These are phyloP conservation scores for Rhabdophis nuchalis DNA, from an alignment of 2,797 vertebrate species.

Conservation along the genomic window DNA sequence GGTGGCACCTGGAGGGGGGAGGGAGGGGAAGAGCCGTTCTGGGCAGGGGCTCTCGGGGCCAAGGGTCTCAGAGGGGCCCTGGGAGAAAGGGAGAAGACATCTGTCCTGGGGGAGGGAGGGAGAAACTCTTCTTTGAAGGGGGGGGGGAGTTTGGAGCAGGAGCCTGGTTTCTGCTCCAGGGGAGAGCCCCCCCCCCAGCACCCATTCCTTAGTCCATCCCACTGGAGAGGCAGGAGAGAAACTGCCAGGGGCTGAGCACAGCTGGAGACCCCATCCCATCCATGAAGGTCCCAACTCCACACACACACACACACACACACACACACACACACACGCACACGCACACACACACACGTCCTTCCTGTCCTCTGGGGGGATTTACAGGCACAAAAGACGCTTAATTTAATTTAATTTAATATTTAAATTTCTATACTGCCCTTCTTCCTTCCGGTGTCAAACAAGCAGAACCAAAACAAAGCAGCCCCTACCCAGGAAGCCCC, in stretches of 20 bases:
- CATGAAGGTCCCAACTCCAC: not conserved
- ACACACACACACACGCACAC: too few relatives aligned
- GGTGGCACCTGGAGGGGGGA: not conserved
- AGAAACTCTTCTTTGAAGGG: not conserved
- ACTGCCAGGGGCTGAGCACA: rapidly evolving
- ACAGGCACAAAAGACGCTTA: not conserved
- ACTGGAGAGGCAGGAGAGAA: not conserved
- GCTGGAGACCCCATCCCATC: not conserved
- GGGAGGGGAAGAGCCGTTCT: not conserved
- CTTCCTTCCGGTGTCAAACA: not conserved
- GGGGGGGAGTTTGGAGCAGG: not conserved
- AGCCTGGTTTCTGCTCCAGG: not conserved
- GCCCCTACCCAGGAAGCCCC: not conserved
- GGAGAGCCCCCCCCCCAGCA: too few relatives aligned
- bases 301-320: too few relatives aligned
- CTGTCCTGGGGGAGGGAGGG: rapidly evolving
- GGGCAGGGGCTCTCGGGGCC: rapidly evolving
- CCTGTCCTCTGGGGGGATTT: not conserved
- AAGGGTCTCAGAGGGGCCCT: not conserved
- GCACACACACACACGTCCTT: not conserved
- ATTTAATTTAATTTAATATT: too few relatives aligned
- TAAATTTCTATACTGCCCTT: too few relatives aligned
- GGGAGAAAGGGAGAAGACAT: not conserved
- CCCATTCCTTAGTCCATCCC: not conserved
- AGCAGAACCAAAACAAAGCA: not conserved